Evolutionary conservation across 2,113 vertebrate genomes (phyloP).

Genomic region (Tauraco erythrolophus): DNA sequence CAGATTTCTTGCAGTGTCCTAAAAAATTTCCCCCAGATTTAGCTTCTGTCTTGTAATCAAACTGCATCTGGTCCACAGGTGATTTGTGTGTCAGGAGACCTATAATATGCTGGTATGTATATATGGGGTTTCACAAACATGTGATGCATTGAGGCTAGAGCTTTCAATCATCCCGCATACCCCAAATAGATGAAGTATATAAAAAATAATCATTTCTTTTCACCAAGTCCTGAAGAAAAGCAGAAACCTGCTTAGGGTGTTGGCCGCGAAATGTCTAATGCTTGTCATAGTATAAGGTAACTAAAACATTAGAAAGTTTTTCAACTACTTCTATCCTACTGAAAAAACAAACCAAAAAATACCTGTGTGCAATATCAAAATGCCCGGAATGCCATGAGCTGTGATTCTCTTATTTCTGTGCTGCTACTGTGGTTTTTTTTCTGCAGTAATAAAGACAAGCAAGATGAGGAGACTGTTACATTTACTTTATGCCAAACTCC

Average conservation of each 20-base stretch:
- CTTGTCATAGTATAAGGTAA: not conserved
- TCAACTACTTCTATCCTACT: not conserved
- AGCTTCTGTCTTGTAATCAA: not conserved
- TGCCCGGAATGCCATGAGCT: not conserved
- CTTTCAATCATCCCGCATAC: not conserved
- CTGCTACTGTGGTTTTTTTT: not conserved
- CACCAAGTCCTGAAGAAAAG: not conserved
- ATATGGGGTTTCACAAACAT: not conserved
- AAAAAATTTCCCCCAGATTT: not conserved
- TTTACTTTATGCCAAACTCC: not conserved
- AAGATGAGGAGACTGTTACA: not conserved
- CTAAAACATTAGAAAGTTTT: not conserved
- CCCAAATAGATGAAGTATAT: not conserved
- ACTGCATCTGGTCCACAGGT: not conserved
- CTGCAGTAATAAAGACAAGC: not conserved
- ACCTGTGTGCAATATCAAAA: not conserved
- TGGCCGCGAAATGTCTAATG: not conserved
- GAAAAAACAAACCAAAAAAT: not conserved
- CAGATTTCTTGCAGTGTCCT: not conserved
- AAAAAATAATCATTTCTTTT: not conserved
- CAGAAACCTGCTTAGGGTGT: not conserved
- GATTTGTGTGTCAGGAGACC: not conserved
- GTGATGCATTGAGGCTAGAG: not conserved
- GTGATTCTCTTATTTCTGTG: not conserved
- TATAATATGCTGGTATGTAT: not conserved